Evolutionary conservation across 2,888 invertebrate species (phyloP), one percentile per base, ranked within the genome.

Genomic region (Shargacucullia verbasci): DNA sequence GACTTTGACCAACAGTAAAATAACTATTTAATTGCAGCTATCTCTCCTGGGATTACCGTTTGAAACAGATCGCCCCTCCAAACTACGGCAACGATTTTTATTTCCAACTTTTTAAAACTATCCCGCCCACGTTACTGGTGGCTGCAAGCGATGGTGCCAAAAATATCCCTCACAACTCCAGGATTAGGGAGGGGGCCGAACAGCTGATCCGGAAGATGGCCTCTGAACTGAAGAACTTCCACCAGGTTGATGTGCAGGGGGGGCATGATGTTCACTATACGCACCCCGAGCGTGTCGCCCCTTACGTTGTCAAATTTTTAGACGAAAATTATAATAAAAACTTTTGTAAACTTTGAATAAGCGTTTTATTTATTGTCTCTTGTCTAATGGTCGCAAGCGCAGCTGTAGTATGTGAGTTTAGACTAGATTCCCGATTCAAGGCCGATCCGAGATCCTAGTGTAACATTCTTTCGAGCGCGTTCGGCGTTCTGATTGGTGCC

Each of bases 231-330:
- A 52, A 69, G 1, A 59, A 78, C 58, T 83, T 79, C 11, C 61
- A 59, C 1, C 31, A 84, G 1, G 41, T 83, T 0, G 59, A 52
- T 0, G 93, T 96, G 0, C 83, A 90, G 0, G 96, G 96, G 0
- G 87, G 90, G 35, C 96, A 96, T 65, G 95, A 96, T 71, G 94
- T 96, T 0, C 96, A 96, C 79, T 93, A 95, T 38, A 95, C 94
- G 7, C 77, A 93, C 66, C 96, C 96, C 0, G 94, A 95, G 60
- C 78, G 82, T 8, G 85, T 96, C 3, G 90, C 90, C 0, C 70
- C 78, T 0, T 61, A 82, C 33, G 61, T 95, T 2, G 54, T 55
- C 1, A 61, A 75, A 15, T 95, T 94, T 87, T 75, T 95, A 34
- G 50, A 73, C 0, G 74, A 58, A 20, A 50, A 29, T 14, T 34